Evolutionary conservation across 2,888 invertebrate genomes (phyloP).

Genomic region (Rotaria macrura): DNA sequence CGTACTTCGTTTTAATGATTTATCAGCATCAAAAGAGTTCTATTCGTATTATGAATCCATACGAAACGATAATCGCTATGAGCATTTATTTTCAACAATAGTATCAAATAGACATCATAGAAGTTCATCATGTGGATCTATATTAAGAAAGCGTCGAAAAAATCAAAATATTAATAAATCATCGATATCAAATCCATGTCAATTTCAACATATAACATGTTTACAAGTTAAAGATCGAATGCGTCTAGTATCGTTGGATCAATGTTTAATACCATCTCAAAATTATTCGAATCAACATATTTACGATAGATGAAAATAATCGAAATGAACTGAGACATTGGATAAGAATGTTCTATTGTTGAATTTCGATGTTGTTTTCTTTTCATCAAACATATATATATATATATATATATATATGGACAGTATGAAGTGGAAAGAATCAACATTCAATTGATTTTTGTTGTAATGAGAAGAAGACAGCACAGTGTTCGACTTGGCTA

Average conservation of each 20-base stretch:
- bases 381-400: too few species aligned
- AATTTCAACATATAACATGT: constrained; percentile 28
- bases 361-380: neutral
- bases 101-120: neutral
- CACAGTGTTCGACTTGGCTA: neutral
- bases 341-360: neutral
- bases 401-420: neutral
- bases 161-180: constrained; percentile 25
- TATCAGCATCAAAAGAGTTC: neutral
- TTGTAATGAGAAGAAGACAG: neutral
- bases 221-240: neutral
- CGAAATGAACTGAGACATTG: neutral
- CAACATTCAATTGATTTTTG: neutral
- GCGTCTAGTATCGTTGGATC: neutral
- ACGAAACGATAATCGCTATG: neutral
- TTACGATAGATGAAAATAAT: neutral
- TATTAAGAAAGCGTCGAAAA: neutral
- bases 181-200: constrained; percentile 32
- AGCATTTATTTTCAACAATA: neutral
- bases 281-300: neutral
- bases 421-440: neutral
- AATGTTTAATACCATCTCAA: neutral
- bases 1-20: constrained; percentile 10
- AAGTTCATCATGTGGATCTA: neutral
- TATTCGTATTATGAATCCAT: neutral